Conservation (phyloP, 2,888 invertebrate species). For the Apotomis betuletana region DNA sequence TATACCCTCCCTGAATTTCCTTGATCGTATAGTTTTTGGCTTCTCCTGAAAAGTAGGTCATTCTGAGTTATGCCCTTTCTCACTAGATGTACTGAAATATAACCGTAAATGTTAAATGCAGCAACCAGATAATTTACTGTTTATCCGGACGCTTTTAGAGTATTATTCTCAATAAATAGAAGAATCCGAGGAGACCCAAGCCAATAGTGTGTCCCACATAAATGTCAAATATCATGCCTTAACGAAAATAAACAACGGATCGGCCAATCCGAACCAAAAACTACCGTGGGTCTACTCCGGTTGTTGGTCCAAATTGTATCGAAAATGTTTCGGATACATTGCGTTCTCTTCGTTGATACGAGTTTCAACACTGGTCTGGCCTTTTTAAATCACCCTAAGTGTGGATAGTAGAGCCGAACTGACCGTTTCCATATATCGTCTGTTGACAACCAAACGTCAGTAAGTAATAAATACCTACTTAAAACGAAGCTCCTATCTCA, state of each 20-base stretch:
- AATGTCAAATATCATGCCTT: conserved; percentile 66
- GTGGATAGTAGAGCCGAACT: too few species aligned
- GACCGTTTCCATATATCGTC: too few species aligned
- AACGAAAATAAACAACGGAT: conserved; percentile 66
- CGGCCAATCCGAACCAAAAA: conserved; percentile 52
- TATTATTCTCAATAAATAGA: conserved; percentile 45
- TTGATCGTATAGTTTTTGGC: too few species aligned
- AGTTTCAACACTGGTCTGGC: too few species aligned
- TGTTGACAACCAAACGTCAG: too few species aligned
- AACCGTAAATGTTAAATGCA: not conserved
- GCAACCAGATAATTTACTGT: conserved; percentile 1
- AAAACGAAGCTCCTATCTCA: too few species aligned
- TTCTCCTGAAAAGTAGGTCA: too few species aligned
- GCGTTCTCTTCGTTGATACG: not conserved
- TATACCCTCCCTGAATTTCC: too few species aligned
- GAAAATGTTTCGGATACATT: conserved; percentile 22
- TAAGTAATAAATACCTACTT: too few species aligned
- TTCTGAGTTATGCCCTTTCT: too few species aligned
- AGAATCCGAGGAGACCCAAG: conserved; percentile 41
- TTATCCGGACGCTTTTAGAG: conserved; percentile 29
- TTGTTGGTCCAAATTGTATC: conserved; percentile 16
- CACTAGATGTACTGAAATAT: too few species aligned
- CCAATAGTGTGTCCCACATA: conserved; percentile 55
- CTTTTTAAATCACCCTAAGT: too few species aligned
- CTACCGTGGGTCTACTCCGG: conserved; percentile 34